Evolutionary conservation across 2,113 vertebrate species (phyloP).

Genomic region (Melanerpes formicivorus): DNA sequence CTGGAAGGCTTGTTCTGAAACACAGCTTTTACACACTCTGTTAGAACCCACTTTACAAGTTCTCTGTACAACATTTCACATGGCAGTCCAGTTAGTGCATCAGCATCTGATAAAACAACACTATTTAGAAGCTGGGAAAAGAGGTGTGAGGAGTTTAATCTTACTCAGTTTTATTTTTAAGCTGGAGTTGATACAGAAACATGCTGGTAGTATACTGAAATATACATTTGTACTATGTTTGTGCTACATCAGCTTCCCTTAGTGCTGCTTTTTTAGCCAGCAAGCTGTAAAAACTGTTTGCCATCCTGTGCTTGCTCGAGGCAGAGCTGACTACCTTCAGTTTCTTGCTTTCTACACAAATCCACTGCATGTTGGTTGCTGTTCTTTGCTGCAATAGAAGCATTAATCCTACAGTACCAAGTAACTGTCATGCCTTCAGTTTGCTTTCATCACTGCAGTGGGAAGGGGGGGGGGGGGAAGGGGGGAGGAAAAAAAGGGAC

Average conservation of each 20-base stretch:
- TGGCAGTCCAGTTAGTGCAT: conserved; percentile 14
- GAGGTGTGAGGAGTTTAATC: not conserved
- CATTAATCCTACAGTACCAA: not conserved
- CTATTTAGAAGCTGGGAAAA: conserved; percentile 6
- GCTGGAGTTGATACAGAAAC: not conserved
- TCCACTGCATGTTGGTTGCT: not conserved
- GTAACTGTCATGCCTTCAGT: not conserved
- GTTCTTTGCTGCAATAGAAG: not conserved
- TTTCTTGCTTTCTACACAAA: not conserved
- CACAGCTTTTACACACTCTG: not conserved
- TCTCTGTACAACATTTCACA: not conserved
- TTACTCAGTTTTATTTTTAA: conserved; percentile 1
- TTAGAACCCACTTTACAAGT: not conserved
- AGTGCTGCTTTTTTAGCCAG: not conserved
- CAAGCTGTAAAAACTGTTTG: not conserved
- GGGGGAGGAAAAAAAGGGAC: no score
- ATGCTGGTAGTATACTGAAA: not conserved
- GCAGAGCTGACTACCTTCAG: not conserved
- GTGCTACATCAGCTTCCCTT: not conserved
- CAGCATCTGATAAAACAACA: not conserved
- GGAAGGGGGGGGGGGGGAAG: rapidly evolving
- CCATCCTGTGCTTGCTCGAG: not conserved
- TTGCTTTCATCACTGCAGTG: not conserved
- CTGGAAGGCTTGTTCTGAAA: conserved; percentile 28
- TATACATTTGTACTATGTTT: not conserved